Evolutionary conservation across 2,797 vertebrate genomes (phyloP), one percentile per base, ranked within the genome.

Genomic region (Hybognathus amarus): DNA sequence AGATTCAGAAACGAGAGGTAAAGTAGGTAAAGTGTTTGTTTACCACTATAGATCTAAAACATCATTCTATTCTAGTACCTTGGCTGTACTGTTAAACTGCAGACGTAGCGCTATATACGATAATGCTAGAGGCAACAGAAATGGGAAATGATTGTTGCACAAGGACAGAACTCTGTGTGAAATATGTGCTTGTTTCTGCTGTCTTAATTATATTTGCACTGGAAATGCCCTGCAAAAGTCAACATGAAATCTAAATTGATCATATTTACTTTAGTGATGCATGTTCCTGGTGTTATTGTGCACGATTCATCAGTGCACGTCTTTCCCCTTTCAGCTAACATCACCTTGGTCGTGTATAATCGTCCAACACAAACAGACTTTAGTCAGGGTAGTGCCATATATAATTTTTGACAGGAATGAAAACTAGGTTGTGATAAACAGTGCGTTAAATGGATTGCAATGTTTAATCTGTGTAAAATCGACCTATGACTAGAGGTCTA

Each of bases 121-220:
- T n/a, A n/a, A 64, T 47, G 64, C 27, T 15, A 15, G 27, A 50
- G 40, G 27, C 18, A 50, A 11, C 33, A 12, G 20, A 50, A 68
- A 82, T 20, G 40, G 80, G 47, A 82, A 59, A 45, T 54, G 24
- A 71, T 68, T 52, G 74, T 82, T 71, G 84, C 84, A 77, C 68
- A 85, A 56, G 24, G 30, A 64, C 61, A 79, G 56, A 70, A 78
- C 24, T 22, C 17, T 79, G 38, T 80, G 47, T n/a, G n/a, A n/a
- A 71, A 24, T 8, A 47, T 56, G 42, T 74, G 66, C 67, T 73
- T 61, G 40, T 54, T 64, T 75, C 42, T 54, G 56, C 77, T 54
- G 85, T 77, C 77, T 40, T 83, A 66, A 33, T 50, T 71, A 69
- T 36, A 78, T 78, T 85, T 85, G 75, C 79, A 85, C 84, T 82